Evolutionary conservation across 1,140 invertebrate species (phyloP).

Genomic region (Magallana ariakensis): DNA sequence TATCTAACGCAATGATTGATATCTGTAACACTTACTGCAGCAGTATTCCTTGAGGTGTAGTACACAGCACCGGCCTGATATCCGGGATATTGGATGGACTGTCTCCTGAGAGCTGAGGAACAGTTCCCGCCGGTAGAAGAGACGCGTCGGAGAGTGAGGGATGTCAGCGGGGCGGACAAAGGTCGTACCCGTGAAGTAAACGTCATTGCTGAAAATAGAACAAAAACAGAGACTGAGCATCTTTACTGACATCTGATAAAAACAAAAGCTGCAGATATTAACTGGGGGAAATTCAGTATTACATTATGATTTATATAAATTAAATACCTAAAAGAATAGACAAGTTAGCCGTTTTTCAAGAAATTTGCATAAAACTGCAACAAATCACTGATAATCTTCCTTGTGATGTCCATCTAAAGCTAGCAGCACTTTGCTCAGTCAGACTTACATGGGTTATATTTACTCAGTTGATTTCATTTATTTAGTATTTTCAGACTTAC

Average conservation of each 20-base stretch:
- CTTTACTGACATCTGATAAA: background rate
- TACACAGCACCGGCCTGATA: constrained; percentile 94
- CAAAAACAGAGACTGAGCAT: background rate
- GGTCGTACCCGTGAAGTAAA: constrained; percentile 96
- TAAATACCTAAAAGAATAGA: no score
- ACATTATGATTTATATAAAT: no score
- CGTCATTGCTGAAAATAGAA: constrained; percentile 81
- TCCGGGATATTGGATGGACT: constrained; percentile 91
- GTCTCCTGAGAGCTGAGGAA: constrained; percentile 95
- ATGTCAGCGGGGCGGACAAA: constrained; percentile 93
- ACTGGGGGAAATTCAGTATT: no score
- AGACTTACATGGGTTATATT: no score
- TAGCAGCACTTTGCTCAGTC: no score
- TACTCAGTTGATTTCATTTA: no score
- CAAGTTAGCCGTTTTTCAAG: no score
- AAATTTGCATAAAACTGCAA: no score
- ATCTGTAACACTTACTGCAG: constrained; percentile 82
- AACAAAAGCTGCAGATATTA: no score
- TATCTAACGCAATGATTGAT: no score
- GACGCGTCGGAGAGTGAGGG: constrained; percentile 84
- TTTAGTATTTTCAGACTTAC: background rate
- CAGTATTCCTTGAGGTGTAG: constrained; percentile 95
- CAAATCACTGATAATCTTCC: no score
- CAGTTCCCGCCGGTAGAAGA: constrained; percentile 98
- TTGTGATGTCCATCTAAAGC: no score